A percentile compares a stretch with the other conserved stretches of the same genome.
These are phyloP conservation scores for Dendrolimus kikuchii DNA, from an alignment of 1,140 invertebrate species.

Conservation along the genomic window DNA sequence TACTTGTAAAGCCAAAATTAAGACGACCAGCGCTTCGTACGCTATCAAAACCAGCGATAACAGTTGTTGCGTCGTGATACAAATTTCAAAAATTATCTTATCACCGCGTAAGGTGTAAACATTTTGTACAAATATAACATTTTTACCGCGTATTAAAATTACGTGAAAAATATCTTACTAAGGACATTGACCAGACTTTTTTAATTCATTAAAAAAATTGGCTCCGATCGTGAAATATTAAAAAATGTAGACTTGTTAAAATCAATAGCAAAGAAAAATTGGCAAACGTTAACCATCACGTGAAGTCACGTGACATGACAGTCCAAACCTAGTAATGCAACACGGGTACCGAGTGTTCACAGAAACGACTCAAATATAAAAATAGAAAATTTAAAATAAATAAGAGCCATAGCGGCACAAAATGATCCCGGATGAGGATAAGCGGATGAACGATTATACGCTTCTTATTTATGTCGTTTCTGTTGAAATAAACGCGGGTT, in stretches of 20 bases:
- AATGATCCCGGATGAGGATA: background rate
- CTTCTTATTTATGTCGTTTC: constrained; percentile 10
- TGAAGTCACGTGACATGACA: constrained; percentile 5
- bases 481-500: constrained; percentile 18
- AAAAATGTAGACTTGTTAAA: constrained; percentile 11
- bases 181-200: constrained; percentile 13
- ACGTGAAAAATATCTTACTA: constrained; percentile 5
- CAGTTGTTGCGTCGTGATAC: constrained; percentile 36
- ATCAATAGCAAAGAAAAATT: constrained; percentile 9
- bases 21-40: constrained; percentile 20
- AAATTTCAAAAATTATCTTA: constrained; percentile 59
- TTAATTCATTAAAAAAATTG: constrained; percentile 11
- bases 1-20: constrained; percentile 35
- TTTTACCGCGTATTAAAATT: constrained; percentile 11
- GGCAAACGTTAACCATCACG: constrained; percentile 14
- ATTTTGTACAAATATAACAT: constrained; percentile 29
- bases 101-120: constrained; percentile 40
- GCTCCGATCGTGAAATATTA: constrained; percentile 10
- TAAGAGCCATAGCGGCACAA: too few relatives aligned
- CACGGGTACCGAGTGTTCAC: background rate
- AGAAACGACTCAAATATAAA: background rate
- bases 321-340: background rate
- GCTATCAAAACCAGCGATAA: constrained; percentile 38
- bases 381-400: too few relatives aligned
- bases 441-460: background rate